Evolutionary conservation across 2,113 vertebrate species (phyloP).

Genomic region (Callipepla californica): DNA sequence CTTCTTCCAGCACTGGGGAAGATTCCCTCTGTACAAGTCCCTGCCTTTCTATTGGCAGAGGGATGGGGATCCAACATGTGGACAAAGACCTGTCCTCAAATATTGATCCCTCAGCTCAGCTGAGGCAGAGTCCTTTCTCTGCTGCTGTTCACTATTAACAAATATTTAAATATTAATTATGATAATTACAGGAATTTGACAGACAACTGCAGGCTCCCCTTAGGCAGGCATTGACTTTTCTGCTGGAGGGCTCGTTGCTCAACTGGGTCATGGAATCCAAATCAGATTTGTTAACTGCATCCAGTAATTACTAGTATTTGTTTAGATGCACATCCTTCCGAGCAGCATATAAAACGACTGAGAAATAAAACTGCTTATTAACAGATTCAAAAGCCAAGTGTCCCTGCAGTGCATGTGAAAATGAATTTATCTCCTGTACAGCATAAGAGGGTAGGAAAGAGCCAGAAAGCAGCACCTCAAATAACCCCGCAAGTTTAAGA

Average conservation of each 20-base stretch:
- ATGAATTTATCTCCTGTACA: constrained; percentile 1
- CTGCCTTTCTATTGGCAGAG: accelerated
- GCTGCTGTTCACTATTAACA: background rate
- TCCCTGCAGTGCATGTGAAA: background rate
- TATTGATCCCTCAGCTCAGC: accelerated
- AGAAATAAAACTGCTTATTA: constrained; percentile 28
- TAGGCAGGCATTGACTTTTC: background rate
- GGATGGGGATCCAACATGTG: background rate
- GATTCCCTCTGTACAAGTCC: background rate
- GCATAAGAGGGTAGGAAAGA: background rate
- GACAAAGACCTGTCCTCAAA: background rate
- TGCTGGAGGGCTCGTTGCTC: constrained; percentile 8
- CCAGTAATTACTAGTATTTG: constrained; percentile 19
- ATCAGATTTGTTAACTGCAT: background rate
- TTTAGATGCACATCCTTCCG: constrained; percentile 25
- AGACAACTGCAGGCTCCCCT: background rate
- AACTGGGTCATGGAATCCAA: constrained; percentile 16
- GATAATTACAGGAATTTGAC: background rate
- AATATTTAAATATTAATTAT: background rate
- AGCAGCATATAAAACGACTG: constrained; percentile 3
- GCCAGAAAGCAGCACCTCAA: background rate
- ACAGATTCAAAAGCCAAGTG: background rate
- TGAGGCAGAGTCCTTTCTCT: background rate
- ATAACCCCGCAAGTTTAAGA: background rate
- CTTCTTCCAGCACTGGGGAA: accelerated